These are phyloP conservation scores for Numenius phaeopus DNA, from an alignment of 2,797 vertebrate species.

Conservation along the genomic window DNA sequence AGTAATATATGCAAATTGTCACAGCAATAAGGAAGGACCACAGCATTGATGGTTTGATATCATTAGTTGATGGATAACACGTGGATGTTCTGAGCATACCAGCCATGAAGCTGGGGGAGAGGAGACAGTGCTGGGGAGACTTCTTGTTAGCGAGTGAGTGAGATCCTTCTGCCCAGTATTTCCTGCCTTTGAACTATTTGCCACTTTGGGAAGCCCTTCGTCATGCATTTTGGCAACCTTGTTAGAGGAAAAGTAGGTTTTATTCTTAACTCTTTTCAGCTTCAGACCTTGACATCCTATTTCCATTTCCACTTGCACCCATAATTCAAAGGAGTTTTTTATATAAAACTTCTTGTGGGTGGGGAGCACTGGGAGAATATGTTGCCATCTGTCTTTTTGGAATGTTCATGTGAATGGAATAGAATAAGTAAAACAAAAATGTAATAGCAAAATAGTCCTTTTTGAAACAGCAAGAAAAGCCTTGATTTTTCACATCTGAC, in stretches of 20 bases:
- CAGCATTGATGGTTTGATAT: not conserved
- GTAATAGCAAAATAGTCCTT: not conserved
- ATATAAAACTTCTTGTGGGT: not conserved
- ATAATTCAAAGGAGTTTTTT: not conserved
- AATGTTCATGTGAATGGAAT: not conserved
- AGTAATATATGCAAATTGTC: not conserved
- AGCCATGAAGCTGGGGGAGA: not conserved
- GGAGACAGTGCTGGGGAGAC: not conserved
- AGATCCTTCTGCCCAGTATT: not conserved
- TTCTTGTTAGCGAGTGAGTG: not conserved
- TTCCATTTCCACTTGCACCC: not conserved
- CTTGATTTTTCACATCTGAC: not conserved
- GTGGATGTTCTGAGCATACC: not conserved
- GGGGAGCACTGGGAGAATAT: not conserved
- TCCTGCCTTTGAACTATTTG: not conserved
- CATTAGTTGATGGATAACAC: rapidly evolving
- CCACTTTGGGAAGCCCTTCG: not conserved
- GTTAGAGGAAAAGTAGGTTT: not conserved
- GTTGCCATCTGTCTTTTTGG: not conserved
- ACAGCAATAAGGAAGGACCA: not conserved
- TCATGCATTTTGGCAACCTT: not conserved
- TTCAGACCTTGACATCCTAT: not conserved
- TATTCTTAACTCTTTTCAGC: not conserved
- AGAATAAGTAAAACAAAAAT: not conserved
- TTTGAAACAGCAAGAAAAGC: not conserved